These are phyloP conservation scores for Latrodectus geometricus DNA, from an alignment of 1,140 invertebrate species.

Conservation along the genomic window DNA sequence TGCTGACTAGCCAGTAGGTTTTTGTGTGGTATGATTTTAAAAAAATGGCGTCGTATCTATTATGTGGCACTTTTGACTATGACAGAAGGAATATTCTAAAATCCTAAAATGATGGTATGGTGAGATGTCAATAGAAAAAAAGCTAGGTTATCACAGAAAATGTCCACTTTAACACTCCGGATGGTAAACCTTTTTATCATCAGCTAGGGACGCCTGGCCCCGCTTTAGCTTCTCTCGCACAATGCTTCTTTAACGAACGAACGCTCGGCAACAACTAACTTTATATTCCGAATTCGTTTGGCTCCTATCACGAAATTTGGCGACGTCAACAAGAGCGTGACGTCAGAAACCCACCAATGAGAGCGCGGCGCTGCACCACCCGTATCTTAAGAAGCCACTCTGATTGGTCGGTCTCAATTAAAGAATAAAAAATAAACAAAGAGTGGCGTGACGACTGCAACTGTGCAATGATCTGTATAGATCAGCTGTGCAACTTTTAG, in stretches of 20 bases:
- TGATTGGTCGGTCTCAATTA: conserved; percentile 8
- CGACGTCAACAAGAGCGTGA: conserved; percentile 48
- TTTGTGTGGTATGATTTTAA: background rate
- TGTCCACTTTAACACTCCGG: conserved; percentile 43
- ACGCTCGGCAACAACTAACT: conserved; percentile 41
- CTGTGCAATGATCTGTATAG: conserved; percentile 26
- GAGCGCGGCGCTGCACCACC: background rate
- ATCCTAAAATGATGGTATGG: background rate
- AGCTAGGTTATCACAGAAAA: conserved; percentile 49
- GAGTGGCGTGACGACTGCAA: background rate
- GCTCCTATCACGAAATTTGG: conserved; percentile 32
- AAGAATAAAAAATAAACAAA: background rate
- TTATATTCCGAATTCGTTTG: conserved; percentile 41
- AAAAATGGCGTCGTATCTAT: conserved; percentile 48
- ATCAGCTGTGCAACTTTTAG: conserved; percentile 39
- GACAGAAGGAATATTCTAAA: conserved; percentile 4
- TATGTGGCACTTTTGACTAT: conserved; percentile 50
- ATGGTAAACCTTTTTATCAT: conserved; percentile 53
- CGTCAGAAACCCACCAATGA: conserved; percentile 46
- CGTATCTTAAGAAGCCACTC: background rate
- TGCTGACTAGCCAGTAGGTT: conserved; percentile 26
- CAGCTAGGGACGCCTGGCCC: conserved; percentile 35
- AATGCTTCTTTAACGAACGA: conserved; percentile 18
- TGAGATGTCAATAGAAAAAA: conserved; percentile 14
- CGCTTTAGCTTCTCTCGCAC: background rate